A percentile compares a stretch with the other conserved stretches of the same genome.
phyloP scores from a whole-genome alignment of 2,888 invertebrate species.

The Abrostola tripartita region DNA sequence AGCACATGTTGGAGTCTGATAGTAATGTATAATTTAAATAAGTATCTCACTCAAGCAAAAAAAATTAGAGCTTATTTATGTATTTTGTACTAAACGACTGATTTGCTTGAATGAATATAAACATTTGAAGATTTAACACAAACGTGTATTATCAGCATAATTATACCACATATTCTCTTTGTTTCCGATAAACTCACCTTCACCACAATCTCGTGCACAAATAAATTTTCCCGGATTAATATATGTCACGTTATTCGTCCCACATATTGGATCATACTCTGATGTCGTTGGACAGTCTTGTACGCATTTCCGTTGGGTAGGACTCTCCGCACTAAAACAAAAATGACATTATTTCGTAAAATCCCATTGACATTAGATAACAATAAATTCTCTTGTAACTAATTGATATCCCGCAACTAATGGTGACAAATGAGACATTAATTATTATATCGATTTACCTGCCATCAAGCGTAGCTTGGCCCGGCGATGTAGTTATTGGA shows the following conservation, averaged over 20 bases:
- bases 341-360: neutral
- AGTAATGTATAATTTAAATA: too few species aligned
- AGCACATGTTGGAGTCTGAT: too few species aligned
- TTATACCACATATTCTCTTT: neutral
- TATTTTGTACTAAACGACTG: too few species aligned
- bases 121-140: too few species aligned
- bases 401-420: slow-evolving; percentile 5
- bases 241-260: slow-evolving; percentile 68
- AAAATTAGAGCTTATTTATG: too few species aligned
- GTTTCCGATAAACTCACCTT: slow-evolving; percentile 57
- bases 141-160: neutral
- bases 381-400: slow-evolving; percentile 1
- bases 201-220: slow-evolving; percentile 69
- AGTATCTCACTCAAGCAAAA: too few species aligned
- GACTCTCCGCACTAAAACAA: slow-evolving; percentile 20
- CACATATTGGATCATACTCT: slow-evolving; percentile 67
- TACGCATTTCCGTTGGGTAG: slow-evolving; percentile 44
- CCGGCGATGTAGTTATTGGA: slow-evolving; percentile 35
- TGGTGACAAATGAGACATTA: slow-evolving; percentile 27
- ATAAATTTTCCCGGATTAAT: slow-evolving; percentile 67
- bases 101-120: too few species aligned
- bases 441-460: slow-evolving; percentile 56
- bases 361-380: neutral
- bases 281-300: slow-evolving; percentile 62
- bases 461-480: slow-evolving; percentile 48